Base-by-base conservation (phyloP, 2,797 vertebrate genomes). In the Spizella passerina region DNA sequence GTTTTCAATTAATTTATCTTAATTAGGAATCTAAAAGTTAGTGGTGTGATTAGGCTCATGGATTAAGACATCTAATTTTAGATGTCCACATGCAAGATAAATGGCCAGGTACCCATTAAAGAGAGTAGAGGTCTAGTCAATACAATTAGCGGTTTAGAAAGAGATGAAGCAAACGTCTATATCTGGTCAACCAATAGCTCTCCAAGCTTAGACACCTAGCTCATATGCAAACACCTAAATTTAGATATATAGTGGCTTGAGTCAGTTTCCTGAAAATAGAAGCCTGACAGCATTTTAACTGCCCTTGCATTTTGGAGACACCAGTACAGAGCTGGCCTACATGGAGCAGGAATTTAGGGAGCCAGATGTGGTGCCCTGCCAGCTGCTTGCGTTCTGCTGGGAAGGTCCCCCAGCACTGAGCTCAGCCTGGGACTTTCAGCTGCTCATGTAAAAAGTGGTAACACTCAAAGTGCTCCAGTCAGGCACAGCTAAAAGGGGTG, bases 121-220 rank as follows among this genome's bases (percentile, higher is more conserved):
- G 56, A 71, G 41, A 86, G 41, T 60, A 91, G 72, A 96, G 72
- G 43, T 93, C 92, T 86, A 65, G 69, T 86, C 92, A 88, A 96
- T 90, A 78, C 80, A 93, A 86, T 95, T 96, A 94, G 86, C 83
- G 82, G 86, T 90, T 96, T 86, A 94, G 69, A 93, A 95, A 73
- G 56, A 85, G 77, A 93, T 75, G 88, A 95, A 93, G 38, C 65
- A 91, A 86, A 81, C 91, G 3, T 83, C 86, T 96, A 68, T 96
- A 86, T 96, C 85, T 90, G 80, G 38, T 94, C 69, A 87, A 91
- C 85, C 76, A 94, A 87, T 66, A 87, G 47, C 60, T 89, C 36
- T 55, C 32, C 21, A 85, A 71, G 53, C 63, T 77, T 64, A 83
- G 55, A 75, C 20, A 78, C 34, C 57, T 72, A 71, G 61, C 77